Percentiles rank a stretch among this genome's conserved stretches.
Evolutionary conservation across 1,140 invertebrate genomes (phyloP).

Genomic region (Ooceraea biroi): DNA sequence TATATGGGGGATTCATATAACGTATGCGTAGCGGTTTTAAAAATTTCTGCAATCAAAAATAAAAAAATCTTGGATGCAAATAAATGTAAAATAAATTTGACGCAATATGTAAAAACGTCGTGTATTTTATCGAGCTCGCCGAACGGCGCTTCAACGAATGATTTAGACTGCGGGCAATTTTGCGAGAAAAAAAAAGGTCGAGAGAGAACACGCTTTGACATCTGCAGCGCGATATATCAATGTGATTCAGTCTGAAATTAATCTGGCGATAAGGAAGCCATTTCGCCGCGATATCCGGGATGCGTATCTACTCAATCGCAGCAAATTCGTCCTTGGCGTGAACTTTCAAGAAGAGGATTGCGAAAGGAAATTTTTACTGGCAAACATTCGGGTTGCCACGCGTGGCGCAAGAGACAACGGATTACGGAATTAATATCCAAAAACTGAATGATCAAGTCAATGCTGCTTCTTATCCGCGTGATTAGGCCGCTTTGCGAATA

Average conservation of each 20-base stretch:
- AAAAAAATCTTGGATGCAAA: conserved; percentile 50
- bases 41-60: conserved; percentile 43
- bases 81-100: conserved; percentile 61
- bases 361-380: conserved; percentile 10
- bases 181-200: background rate
- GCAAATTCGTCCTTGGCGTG: background rate
- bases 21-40: conserved; percentile 23
- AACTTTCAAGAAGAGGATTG: background rate
- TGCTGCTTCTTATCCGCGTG: conserved; percentile 26
- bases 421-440: conserved; percentile 37
- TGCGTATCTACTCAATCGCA: background rate
- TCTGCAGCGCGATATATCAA: conserved; percentile 12
- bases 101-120: conserved; percentile 57
- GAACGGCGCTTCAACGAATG: conserved; percentile 54
- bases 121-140: conserved; percentile 44
- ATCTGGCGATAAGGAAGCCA: conserved; percentile 46
- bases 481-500: conserved; percentile 21
- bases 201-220: conserved; percentile 26
- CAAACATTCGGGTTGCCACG: background rate
- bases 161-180: conserved; percentile 58
- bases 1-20: conserved; percentile 43
- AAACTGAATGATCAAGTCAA: conserved; percentile 44
- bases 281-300: conserved; percentile 22
- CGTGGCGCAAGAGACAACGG: background rate
- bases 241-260: conserved; percentile 3